Evolutionary conservation across 2,113 vertebrate species (phyloP).

Genomic region (Bubo blakistoni): DNA sequence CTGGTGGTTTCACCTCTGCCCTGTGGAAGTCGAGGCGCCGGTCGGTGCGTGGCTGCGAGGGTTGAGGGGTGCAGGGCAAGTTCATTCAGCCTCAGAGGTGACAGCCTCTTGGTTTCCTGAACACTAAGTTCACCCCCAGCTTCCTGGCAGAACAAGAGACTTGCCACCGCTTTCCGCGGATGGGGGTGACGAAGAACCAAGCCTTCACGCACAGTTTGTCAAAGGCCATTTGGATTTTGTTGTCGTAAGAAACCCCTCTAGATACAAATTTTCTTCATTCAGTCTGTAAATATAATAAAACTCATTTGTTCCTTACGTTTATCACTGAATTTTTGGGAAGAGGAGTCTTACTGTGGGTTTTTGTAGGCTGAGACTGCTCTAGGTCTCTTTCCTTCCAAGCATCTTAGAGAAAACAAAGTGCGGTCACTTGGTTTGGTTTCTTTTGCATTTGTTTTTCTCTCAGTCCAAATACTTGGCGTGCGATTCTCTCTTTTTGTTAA

Average conservation of each 20-base stretch:
- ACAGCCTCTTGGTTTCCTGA: neutral
- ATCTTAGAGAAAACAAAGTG: neutral
- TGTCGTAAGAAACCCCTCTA: neutral
- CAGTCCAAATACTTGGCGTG: accelerated
- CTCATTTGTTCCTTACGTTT: neutral
- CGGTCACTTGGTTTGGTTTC: neutral
- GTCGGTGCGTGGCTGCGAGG: accelerated
- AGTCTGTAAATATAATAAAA: conserved; percentile 42
- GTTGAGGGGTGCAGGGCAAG: neutral
- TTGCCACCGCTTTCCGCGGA: neutral
- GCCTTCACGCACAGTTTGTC: neutral
- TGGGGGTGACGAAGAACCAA: neutral
- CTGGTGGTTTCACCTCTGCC: neutral
- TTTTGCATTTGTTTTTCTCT: neutral
- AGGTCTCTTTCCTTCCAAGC: neutral
- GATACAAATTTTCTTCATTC: neutral
- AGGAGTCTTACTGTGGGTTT: neutral
- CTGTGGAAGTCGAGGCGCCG: accelerated
- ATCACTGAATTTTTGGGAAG: neutral
- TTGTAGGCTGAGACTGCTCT: neutral
- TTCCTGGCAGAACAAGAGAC: neutral
- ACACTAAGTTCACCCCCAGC: neutral
- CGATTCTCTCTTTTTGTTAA: neutral
- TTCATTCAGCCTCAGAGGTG: neutral
- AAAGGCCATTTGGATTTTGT: neutral